Base-by-base conservation (phyloP, 2,888 invertebrate species). In the Eulithis testata region DNA sequence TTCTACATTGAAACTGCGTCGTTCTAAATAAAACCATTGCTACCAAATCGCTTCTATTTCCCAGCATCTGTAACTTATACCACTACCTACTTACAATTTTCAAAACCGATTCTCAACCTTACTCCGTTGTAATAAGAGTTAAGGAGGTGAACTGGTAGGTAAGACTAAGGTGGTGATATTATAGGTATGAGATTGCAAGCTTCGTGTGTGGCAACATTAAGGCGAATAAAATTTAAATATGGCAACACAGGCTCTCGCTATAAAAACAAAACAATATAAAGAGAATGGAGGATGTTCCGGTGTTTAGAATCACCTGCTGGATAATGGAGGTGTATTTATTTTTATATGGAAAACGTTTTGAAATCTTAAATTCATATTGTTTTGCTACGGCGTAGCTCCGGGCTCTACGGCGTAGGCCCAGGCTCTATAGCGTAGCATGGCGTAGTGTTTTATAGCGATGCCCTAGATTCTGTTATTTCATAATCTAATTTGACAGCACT, bases 161-260 rank as follows among this genome's bases (percentile, higher is more conserved):
- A 78, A 61, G 43, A 54, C 50, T 55, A 76, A 69, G 4, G 61
- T 84, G 75, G 85, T 73, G 72, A 78, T 75, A 80, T 85, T 85
- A 85, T 86, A 85, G 85, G 85, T 87, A 90, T 88, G 88, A 91
- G 87, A 91, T 90, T 89, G 90, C 88, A 84, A 86, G 85, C 85
- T 87, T 85, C 83, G 85, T 87, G 89, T 91, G 90, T 90, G 91
- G 91, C 84, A 86, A 91, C 91, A 91, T 91, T 92, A 91, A 91
- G 91, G 89, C 87, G 82, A 89, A 91, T 91, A 91, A 91, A 91
- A 92, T 91, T 92, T 91, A 92, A 92, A 92, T 92, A 92, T 89
- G 88, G 91, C 88, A 87, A 88, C 91, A 90, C 84, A 79, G 80
- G 85, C 79, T 77, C 73, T 77, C 77, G 89, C 86, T 85, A 88